A percentile compares a stretch with the other conserved stretches of the same genome.
phyloP scores from a whole-genome alignment of 2,888 invertebrate genomes.

The Sympetrum striolatum region DNA sequence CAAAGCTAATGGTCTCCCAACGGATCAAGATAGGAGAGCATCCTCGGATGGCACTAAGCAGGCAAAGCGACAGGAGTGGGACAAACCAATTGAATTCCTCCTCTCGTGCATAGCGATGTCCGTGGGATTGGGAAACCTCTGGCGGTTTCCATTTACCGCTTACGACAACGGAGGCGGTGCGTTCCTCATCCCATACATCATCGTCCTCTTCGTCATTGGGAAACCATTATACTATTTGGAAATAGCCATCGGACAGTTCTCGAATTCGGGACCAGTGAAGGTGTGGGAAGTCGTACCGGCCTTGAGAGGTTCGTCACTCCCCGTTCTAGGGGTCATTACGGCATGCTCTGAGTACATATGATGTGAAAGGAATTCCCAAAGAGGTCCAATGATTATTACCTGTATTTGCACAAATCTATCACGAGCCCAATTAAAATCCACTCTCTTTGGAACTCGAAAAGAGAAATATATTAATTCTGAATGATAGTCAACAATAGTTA shows the following conservation, averaged over 20 bases:
- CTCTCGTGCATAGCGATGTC: slow-evolving; percentile 57
- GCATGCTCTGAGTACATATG: too few species aligned
- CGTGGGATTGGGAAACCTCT: slow-evolving; percentile 56
- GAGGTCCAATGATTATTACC: background rate
- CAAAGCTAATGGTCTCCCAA: background rate
- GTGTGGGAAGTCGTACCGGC: slow-evolving; percentile 74
- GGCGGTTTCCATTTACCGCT: slow-evolving; percentile 55
- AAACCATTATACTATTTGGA: slow-evolving; percentile 87
- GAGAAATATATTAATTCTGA: too few species aligned
- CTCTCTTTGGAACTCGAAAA: too few species aligned
- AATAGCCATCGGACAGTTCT: slow-evolving; percentile 83
- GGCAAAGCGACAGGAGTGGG: slow-evolving; percentile 53
- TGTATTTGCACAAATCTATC: too few species aligned
- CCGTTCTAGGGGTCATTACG: too few species aligned
- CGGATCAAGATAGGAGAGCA: background rate
- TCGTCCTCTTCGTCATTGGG: slow-evolving; percentile 70
- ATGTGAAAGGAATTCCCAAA: background rate
- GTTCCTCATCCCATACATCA: slow-evolving; percentile 57
- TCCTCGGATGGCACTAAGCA: background rate
- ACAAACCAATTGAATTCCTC: slow-evolving; percentile 55
- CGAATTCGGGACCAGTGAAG: slow-evolving; percentile 78
- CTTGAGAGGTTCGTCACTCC: slow-evolving; percentile 71
- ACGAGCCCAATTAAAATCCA: too few species aligned
- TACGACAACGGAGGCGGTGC: slow-evolving; percentile 57
- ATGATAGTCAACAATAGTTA: background rate